Conservation (phyloP, 2,113 vertebrate genomes). For the Hucho hucho region DNA sequence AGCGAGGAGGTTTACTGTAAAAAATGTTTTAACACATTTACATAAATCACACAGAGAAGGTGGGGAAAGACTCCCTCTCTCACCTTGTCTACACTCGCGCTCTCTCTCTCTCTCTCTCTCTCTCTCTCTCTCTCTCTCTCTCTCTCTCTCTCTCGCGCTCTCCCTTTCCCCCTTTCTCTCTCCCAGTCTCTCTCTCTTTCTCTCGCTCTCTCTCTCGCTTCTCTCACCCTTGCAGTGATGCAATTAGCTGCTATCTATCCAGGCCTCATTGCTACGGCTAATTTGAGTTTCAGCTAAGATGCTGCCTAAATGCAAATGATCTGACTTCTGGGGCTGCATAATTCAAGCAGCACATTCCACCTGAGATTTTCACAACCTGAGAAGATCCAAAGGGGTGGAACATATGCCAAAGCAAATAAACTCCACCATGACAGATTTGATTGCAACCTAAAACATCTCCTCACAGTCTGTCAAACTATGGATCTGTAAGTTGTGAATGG, state of each 20-base stretch:
- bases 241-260: neutral
- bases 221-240: neutral
- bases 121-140: neutral
- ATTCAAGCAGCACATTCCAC: neutral
- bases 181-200: neutral
- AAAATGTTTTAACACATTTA: neutral
- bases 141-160: neutral
- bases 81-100: neutral
- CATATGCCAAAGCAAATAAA: neutral
- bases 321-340: neutral
- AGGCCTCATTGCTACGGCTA: neutral
- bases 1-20: neutral
- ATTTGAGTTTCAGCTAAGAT: neutral
- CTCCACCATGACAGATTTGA: neutral
- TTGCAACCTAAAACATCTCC: neutral
- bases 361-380: neutral
- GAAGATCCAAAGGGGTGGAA: neutral
- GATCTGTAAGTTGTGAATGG: neutral
- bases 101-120: neutral
- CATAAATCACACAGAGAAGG: constrained; percentile 4
- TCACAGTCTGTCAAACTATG: neutral
- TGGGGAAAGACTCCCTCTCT: neutral
- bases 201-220: neutral
- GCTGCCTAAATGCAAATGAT: neutral
- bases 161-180: neutral